Evolutionary conservation across 23 tunicate species (phyloP).

Genomic region (Trididemnum miniatum): DNA sequence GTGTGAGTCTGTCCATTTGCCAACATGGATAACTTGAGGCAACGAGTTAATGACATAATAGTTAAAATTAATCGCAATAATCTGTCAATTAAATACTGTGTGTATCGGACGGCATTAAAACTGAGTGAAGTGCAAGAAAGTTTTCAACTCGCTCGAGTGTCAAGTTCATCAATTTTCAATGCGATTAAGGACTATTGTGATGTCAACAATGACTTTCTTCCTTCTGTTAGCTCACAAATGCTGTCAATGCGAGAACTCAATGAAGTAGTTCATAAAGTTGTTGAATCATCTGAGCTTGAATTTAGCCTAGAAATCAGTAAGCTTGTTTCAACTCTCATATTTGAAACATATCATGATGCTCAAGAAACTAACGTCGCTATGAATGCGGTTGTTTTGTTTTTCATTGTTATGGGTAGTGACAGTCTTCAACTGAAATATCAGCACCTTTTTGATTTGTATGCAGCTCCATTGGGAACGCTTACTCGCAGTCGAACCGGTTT

Average conservation of each 20-base stretch:
- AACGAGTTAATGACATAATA: background rate
- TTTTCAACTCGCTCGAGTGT: slow-evolving; percentile 40
- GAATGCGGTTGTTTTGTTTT: slow-evolving; percentile 29
- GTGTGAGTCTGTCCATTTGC: too few relatives aligned
- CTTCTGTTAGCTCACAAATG: background rate
- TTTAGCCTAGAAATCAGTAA: background rate
- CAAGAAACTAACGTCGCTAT: slow-evolving; percentile 29
- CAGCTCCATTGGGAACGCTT: slow-evolving; percentile 45
- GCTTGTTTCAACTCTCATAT: slow-evolving; percentile 19
- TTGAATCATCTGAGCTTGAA: background rate
- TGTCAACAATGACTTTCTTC: background rate
- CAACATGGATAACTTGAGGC: slow-evolving; percentile 8
- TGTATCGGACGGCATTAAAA: slow-evolving; percentile 71
- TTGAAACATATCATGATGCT: slow-evolving; percentile 28
- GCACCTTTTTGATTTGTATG: slow-evolving; percentile 40
- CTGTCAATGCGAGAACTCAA: slow-evolving; percentile 16
- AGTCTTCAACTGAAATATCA: slow-evolving; percentile 41
- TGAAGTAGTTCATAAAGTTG: background rate
- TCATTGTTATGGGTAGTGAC: slow-evolving; percentile 33
- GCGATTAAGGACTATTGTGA: background rate
- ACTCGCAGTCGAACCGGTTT: slow-evolving; percentile 26
- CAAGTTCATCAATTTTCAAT: background rate
- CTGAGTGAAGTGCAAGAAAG: slow-evolving; percentile 52
- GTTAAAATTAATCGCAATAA: slow-evolving; percentile 40
- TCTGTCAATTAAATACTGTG: slow-evolving; percentile 41